Conservation (phyloP, 1,140 invertebrate species). For the Brachionus koreanus region DNA sequence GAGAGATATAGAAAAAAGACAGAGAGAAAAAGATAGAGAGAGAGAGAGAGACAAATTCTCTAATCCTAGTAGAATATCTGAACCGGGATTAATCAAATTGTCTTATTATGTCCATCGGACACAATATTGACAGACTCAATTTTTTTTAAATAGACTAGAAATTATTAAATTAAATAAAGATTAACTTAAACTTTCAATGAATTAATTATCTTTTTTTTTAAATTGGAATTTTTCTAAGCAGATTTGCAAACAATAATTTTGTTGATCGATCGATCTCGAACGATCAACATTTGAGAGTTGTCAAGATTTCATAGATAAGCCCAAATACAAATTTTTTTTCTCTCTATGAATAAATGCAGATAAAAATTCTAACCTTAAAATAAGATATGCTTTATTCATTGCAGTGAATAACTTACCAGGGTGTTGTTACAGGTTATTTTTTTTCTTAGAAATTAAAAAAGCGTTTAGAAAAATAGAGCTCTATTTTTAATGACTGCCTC, state of each 20-base stretch:
- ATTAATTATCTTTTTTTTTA: constrained; percentile 29
- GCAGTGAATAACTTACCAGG: not conserved
- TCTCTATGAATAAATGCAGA: not conserved
- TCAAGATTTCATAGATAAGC: constrained; percentile 2
- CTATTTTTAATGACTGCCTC: not conserved
- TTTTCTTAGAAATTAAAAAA: not conserved
- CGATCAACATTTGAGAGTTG: not conserved
- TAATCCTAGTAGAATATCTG: not conserved
- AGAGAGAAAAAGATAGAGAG: not conserved
- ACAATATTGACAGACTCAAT: not conserved
- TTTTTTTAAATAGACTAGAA: constrained; percentile 9
- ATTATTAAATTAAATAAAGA: constrained; percentile 34
- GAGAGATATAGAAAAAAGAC: not conserved
- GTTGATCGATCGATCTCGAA: not conserved
- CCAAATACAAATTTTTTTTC: not conserved
- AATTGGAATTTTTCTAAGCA: not conserved
- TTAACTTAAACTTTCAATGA: constrained; percentile 10
- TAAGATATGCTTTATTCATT: not conserved
- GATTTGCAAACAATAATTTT: not conserved
- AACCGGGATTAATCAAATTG: not conserved
- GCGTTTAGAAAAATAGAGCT: not conserved
- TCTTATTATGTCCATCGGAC: not conserved
- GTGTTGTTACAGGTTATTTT: not conserved
- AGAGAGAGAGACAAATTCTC: not conserved
- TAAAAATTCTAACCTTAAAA: not conserved